Base-by-base conservation (phyloP, 2,797 vertebrate genomes). In the Staurois parvus region DNA sequence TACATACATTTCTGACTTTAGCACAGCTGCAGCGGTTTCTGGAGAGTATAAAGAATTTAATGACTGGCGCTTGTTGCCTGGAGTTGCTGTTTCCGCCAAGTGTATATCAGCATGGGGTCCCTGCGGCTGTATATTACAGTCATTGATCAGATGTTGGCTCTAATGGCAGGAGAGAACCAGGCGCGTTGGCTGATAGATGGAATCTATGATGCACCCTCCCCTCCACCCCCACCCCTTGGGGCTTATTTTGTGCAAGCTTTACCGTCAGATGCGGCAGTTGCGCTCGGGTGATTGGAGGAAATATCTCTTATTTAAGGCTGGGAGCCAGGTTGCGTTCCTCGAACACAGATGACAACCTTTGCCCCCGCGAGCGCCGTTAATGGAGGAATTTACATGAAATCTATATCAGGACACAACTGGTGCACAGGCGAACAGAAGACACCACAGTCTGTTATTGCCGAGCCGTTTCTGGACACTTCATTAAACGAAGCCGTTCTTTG, bases 71-170 rank as follows among this genome's bases (percentile, higher is more conserved):
- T 45, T 45, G 42, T 45, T 45, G 42, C 42, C 42, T 45, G 42
- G 15, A 45, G 42, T 45, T 45, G 42, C 42, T 45, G 42, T 12
- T 45, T 45, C 42, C 3, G 42, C 42, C 42, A 45, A 45, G 12
- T 15, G 42, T 45, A 45, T 45, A 45, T 45, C 42, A 45, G 42
- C 42, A 45, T 45, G 42, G 42, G 42, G 42, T 62, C 52, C 17
- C 52, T 26, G 32, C 5, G 13, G 75, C 75, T 78, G 59, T 78
- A 78, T 66, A 80, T 80, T 80, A 48, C 42, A 70, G 80, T 64
- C 56, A 42, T 28, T 48, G 70, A 37, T 68, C 72, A 32, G 81
- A 68, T 52, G 81, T 52, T 69, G 59, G 12, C 26, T 75, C 30
- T 52, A 76, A 76, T 62, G 67, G 19, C 72, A 19, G 21, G 10